Evolutionary conservation across 2,888 invertebrate genomes (phyloP).

Genomic region (Microchrysa polita): DNA sequence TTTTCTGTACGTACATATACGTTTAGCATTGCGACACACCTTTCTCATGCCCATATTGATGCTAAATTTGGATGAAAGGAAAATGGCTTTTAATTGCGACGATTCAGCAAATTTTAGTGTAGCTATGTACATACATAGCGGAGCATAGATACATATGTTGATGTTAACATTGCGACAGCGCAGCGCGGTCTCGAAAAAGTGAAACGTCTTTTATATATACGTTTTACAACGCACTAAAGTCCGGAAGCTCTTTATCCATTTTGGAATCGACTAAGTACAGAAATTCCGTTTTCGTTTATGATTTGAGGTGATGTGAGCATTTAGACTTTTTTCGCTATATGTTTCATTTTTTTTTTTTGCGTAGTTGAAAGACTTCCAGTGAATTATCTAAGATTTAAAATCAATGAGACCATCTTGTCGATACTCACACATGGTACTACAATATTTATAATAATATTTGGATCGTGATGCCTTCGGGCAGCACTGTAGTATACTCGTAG

Average conservation of each 20-base stretch:
- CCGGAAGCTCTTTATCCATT: slow-evolving; percentile 25
- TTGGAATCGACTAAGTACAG: too few species aligned
- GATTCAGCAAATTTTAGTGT: slow-evolving; percentile 25
- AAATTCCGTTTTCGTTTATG: too few species aligned
- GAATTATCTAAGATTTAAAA: too few species aligned
- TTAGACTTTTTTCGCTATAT: too few species aligned
- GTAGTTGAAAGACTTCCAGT: too few species aligned
- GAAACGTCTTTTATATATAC: background rate
- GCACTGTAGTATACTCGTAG: background rate
- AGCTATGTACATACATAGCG: too few species aligned
- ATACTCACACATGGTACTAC: background rate
- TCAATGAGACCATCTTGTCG: background rate
- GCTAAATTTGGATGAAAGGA: background rate
- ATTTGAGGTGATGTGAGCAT: too few species aligned
- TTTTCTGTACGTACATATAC: background rate
- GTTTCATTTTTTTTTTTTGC: too few species aligned
- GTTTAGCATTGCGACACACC: background rate
- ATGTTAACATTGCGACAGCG: too few species aligned
- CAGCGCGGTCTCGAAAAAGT: too few species aligned
- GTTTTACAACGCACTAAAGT: background rate
- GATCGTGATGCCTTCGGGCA: slow-evolving; percentile 42
- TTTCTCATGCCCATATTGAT: too few species aligned
- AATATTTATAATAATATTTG: slow-evolving; percentile 11
- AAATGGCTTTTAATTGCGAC: slow-evolving; percentile 29
- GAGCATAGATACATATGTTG: too few species aligned